Conservation (phyloP, 2,113 vertebrate species). For the Stigmatopora argus region DNA sequence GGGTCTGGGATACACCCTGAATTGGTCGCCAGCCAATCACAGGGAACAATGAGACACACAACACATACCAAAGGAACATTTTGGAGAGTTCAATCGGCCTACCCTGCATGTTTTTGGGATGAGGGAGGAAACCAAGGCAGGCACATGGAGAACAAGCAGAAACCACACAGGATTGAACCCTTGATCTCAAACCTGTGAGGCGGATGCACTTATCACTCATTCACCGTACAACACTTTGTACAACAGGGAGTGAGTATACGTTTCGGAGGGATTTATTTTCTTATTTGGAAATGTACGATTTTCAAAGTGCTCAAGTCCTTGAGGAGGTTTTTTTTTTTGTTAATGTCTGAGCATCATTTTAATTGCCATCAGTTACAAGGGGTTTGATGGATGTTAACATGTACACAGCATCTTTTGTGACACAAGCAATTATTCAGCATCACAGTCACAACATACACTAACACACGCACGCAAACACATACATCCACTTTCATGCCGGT, state of each 20-base stretch:
- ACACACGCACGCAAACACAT: conserved; percentile 10
- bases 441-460: not conserved
- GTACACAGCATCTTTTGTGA: conserved; percentile 28
- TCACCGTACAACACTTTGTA: not conserved
- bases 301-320: conserved; percentile 11
- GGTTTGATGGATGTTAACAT: conserved; percentile 34
- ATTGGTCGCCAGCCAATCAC: too few species aligned
- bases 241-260: conserved; percentile 39
- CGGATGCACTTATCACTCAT: too few species aligned
- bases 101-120: too few species aligned
- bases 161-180: not conserved
- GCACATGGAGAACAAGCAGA: too few species aligned
- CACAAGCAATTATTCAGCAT: conserved; percentile 22
- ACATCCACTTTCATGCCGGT: conserved; percentile 4
- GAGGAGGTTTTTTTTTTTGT: conserved; percentile 39
- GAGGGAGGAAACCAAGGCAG: too few species aligned
- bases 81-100: too few species aligned
- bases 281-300: conserved; percentile 5
- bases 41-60: too few species aligned
- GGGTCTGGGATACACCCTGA: too few species aligned
- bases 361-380: conserved; percentile 30
- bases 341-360: conserved; percentile 30
- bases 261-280: conserved; percentile 41
- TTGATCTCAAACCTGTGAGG: too few species aligned
- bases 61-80: too few species aligned